Base-by-base conservation (phyloP, 2,888 invertebrate species). In the Sminthurides aquaticus region DNA sequence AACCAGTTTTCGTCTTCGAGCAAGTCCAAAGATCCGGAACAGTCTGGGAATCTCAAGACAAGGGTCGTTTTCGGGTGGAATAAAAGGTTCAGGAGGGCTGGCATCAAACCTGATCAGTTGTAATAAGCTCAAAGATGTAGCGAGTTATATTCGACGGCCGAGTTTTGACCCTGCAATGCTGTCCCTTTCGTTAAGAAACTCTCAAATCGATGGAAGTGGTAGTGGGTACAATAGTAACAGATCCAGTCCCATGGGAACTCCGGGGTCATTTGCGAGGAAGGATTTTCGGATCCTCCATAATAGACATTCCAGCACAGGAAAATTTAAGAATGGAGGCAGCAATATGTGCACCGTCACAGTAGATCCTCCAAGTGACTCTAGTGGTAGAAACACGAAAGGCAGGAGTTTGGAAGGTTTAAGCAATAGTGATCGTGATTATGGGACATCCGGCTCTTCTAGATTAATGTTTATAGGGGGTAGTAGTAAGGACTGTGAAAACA, bases 131-230 rank as follows among this genome's bases (percentile, higher is more conserved):
- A 64, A 63, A 58, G 63, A 54, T 43, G 54, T 62, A 11, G 49
- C 60, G 18, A 27, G 56, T 18, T 75, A 68, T 61, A 67, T 75
- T n/a, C 67, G 75, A 1, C 64, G 75, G 3, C 75, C 75, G 8
- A 72, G 72, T 57, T 75, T 75, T 69, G 75, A 75, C 43, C 75
- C 75, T 18, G 71, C 73, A 2, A 20, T 75, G 24, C 62, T 75
- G 2, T 65, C 71, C 15, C n/a, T 74, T 15, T 70, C 71, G 2
- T 63, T 75, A n/a, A 66, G 69, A 57, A 70, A 71, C 28, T 68
- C 72, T 25, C 73, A 73, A 49, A 64, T 71, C n/a, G 61, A 62
- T 22, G 56, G 65, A 27, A 69, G 60, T 56, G 61, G 61, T 25
- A 61, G 57, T 27, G 58, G 60, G 24, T 25, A 34, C 61, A 66